These are phyloP conservation scores for Sorex araneus DNA, from an alignment of 2,113 vertebrate species.

Conservation along the genomic window DNA sequence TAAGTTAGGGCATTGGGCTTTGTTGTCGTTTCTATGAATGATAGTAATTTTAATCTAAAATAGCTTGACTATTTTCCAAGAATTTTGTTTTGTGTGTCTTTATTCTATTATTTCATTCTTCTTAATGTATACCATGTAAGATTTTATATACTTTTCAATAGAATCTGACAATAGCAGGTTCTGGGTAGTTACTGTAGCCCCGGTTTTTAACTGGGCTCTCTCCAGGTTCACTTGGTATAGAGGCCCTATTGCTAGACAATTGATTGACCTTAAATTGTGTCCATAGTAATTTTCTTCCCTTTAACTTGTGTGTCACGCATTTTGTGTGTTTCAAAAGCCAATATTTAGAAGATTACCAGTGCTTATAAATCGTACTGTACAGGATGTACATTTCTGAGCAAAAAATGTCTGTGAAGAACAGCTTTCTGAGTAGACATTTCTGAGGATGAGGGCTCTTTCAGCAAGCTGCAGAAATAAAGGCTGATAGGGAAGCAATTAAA, in stretches of 20 bases:
- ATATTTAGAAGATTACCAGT: not conserved
- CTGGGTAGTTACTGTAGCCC: not conserved
- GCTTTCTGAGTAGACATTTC: not conserved
- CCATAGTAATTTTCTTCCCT: constrained; percentile 53
- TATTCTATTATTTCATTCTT: constrained; percentile 46
- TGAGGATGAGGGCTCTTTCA: not conserved
- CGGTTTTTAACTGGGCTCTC: not conserved
- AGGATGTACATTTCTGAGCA: not conserved
- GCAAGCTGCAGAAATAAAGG: not conserved
- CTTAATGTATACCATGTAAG: not conserved
- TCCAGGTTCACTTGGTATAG: not conserved
- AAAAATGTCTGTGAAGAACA: not conserved
- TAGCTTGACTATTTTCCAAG: constrained; percentile 47
- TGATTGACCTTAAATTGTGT: constrained; percentile 36
- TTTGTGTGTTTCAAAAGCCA: constrained; percentile 25
- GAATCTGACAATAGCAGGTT: constrained; percentile 13
- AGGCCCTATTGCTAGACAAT: constrained; percentile 40
- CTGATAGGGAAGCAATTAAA: not conserved
- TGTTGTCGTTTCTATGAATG: constrained; percentile 11
- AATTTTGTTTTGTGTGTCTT: constrained; percentile 33
- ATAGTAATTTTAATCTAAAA: constrained; percentile 36
- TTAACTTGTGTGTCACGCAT: constrained; percentile 9
- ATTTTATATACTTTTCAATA: constrained; percentile 33
- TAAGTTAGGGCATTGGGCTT: not conserved
- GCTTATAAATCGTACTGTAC: not conserved